These are phyloP conservation scores for Cyclina sinensis DNA, from an alignment of 1,140 invertebrate genomes.

Conservation along the genomic window DNA sequence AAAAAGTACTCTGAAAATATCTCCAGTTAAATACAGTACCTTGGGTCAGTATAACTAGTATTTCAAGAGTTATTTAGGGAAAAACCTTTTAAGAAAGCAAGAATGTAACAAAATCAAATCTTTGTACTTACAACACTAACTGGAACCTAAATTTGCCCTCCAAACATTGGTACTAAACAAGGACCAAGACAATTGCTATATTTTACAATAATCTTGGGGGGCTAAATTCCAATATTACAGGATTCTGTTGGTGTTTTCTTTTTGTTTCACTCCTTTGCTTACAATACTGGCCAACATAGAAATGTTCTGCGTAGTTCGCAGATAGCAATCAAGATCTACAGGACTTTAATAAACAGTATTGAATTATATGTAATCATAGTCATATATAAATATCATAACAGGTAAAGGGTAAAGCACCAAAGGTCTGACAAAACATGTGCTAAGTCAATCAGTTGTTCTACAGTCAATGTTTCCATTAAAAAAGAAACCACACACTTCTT, in stretches of 20 bases:
- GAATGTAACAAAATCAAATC: neutral
- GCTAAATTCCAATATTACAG: neutral
- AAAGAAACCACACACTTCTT: no score
- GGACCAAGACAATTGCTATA: neutral
- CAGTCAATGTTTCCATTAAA: neutral
- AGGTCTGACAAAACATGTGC: constrained; percentile 17
- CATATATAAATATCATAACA: neutral
- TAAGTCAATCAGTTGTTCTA: neutral
- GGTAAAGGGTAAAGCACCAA: constrained; percentile 9
- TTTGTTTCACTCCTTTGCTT: neutral
- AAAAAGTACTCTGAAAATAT: no score
- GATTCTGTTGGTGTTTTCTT: neutral
- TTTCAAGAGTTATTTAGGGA: no score
- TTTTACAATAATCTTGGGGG: neutral
- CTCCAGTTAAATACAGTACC: no score
- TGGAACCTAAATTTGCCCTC: neutral
- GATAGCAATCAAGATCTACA: neutral
- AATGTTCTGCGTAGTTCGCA: neutral
- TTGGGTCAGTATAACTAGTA: no score
- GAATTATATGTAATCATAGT: neutral
- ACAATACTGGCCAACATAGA: no score
- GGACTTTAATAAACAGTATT: neutral
- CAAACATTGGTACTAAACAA: neutral
- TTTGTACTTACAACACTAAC: constrained; percentile 23
- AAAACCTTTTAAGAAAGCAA: neutral